These are phyloP conservation scores for Dynastes hyllus DNA, from an alignment of 2,888 invertebrate genomes.

Conservation along the genomic window DNA sequence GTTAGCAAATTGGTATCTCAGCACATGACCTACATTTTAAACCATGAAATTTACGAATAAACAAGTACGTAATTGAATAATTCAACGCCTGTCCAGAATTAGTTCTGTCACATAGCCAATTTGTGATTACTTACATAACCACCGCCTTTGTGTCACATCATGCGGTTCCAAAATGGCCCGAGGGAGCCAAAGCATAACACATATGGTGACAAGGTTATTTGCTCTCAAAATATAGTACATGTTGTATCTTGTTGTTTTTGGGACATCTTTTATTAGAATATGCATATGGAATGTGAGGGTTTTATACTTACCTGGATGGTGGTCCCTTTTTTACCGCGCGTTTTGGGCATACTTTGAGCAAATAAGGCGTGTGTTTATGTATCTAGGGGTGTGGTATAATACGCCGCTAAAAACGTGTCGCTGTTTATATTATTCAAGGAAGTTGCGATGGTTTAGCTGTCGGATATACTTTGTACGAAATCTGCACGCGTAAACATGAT, in stretches of 20 bases:
- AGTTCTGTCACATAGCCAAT: slow-evolving; percentile 16
- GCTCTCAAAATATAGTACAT: slow-evolving; percentile 1
- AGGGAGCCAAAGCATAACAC: slow-evolving; percentile 4
- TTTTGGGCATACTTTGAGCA: no score
- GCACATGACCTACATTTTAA: no score
- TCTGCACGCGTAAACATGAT: neutral
- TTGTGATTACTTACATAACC: slow-evolving; percentile 11
- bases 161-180: neutral
- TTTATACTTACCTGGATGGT: neutral
- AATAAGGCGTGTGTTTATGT: neutral
- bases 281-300: neutral
- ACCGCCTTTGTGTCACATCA: neutral
- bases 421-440: slow-evolving; percentile 4
- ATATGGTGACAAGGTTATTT: slow-evolving; percentile 4
- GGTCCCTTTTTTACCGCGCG: neutral
- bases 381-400: neutral
- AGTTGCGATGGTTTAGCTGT: neutral
- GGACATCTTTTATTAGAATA: neutral
- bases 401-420: neutral
- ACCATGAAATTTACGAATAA: no score
- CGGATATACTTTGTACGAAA: neutral
- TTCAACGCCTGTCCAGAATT: neutral
- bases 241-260: neutral
- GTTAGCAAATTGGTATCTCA: no score
- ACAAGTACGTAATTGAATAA: neutral